Conservation (phyloP, 2,113 vertebrate species). For the Mugil cephalus region DNA sequence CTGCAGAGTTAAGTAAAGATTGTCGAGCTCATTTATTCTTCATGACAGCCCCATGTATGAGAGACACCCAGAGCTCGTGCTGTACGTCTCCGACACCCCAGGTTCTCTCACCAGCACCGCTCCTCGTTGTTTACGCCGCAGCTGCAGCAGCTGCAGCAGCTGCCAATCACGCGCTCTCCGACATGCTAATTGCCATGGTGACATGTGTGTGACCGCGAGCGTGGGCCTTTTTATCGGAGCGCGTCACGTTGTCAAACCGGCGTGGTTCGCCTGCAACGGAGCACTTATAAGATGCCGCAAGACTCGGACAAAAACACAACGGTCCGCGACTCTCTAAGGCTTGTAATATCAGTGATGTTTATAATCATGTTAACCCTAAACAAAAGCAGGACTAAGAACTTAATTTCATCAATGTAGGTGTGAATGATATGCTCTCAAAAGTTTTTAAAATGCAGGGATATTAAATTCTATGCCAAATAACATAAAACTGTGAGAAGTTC, state of each 20-base stretch:
- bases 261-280: conserved; percentile 29
- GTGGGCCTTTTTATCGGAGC: conserved; percentile 57
- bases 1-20: conserved; percentile 14
- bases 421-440: no score
- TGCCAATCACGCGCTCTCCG: conserved; percentile 63
- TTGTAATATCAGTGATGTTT: background rate
- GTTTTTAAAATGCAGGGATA: no score
- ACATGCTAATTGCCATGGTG: conserved; percentile 71
- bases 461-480: no score
- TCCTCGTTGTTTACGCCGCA: conserved; percentile 48
- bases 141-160: conserved; percentile 76
- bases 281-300: conserved; percentile 20
- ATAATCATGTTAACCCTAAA: background rate
- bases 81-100: background rate
- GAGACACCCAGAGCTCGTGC: conserved; percentile 8
- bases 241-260: conserved; percentile 58
- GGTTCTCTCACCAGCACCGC: conserved; percentile 11
- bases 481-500: no score
- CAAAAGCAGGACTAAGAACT: no score
- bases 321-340: background rate
- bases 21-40: conserved; percentile 37
- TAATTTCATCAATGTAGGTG: no score
- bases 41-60: conserved; percentile 3
- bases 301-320: conserved; percentile 40
- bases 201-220: conserved; percentile 61